These are phyloP conservation scores for Sericinus montela DNA, from an alignment of 2,888 invertebrate species.

Conservation along the genomic window DNA sequence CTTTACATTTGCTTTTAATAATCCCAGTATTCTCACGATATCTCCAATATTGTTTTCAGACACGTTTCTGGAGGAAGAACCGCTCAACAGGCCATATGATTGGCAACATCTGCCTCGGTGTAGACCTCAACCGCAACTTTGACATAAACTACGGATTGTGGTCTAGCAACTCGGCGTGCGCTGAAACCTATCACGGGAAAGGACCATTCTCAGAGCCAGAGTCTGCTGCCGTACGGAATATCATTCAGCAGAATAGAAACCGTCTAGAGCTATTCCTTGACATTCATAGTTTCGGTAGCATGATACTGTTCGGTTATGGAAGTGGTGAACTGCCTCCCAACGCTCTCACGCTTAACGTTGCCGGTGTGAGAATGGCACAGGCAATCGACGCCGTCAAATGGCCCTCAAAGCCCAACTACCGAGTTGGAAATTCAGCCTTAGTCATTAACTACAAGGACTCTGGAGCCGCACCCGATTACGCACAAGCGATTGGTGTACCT, in stretches of 20 bases:
- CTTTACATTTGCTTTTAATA: too few species aligned
- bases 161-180: conserved; percentile 73
- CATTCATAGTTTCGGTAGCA: conserved; percentile 86
- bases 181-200: conserved; percentile 81
- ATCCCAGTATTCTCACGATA: too few species aligned
- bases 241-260: conserved; percentile 64
- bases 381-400: conserved; percentile 69
- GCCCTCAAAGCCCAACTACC: conserved; percentile 57
- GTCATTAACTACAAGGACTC: conserved; percentile 76
- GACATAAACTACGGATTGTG: conserved; percentile 82
- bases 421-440: conserved; percentile 66
- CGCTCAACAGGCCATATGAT: conserved; percentile 50
- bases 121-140: conserved; percentile 88
- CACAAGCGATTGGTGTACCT: conserved; percentile 67
- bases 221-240: conserved; percentile 74
- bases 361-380: conserved; percentile 59
- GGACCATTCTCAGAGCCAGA: conserved; percentile 84
- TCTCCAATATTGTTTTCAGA: conserved; percentile 44
- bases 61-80: conserved; percentile 84
- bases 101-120: conserved; percentile 77
- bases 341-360: conserved; percentile 50
- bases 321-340: conserved; percentile 67
- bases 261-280: conserved; percentile 83
- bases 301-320: conserved; percentile 66
- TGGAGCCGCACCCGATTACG: conserved; percentile 83